A percentile compares a stretch with the other conserved stretches of the same genome.
Conservation (phyloP, 2,888 invertebrate species). For the Melieria picta region DNA sequence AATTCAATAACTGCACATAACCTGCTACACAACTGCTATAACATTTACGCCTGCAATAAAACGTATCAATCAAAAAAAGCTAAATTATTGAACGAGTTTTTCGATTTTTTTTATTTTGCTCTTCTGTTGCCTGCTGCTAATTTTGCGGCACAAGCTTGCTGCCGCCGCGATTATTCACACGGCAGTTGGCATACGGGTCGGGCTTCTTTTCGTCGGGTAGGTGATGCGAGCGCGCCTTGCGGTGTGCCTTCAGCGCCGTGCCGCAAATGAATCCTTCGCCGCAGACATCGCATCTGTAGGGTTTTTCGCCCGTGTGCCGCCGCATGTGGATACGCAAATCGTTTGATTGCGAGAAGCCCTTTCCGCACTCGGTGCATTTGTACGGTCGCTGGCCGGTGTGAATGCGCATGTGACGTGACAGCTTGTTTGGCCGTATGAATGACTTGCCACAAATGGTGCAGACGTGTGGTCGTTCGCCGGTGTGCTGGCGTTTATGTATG, state of each 20-base stretch:
- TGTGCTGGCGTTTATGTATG: slow-evolving; percentile 71
- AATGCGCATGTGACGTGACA: slow-evolving; percentile 72
- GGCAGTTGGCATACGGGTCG: slow-evolving; percentile 58
- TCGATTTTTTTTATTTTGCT: too few relatives aligned
- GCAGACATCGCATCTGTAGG: slow-evolving; percentile 74
- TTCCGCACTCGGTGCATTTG: slow-evolving; percentile 68
- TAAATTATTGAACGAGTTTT: too few relatives aligned
- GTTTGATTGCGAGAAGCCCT: slow-evolving; percentile 75
- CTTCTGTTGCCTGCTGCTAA: too few relatives aligned
- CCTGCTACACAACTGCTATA: too few relatives aligned
- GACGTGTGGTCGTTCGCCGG: slow-evolving; percentile 71
- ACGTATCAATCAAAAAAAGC: too few relatives aligned
- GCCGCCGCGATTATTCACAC: slow-evolving; percentile 47
- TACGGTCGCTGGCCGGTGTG: slow-evolving; percentile 70
- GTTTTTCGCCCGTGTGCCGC: slow-evolving; percentile 75
- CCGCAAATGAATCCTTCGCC: slow-evolving; percentile 77
- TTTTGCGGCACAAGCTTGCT: too few relatives aligned
- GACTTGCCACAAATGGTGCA: slow-evolving; percentile 64
- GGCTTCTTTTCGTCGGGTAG: slow-evolving; percentile 44
- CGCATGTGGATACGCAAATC: slow-evolving; percentile 77
- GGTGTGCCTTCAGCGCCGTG: slow-evolving; percentile 72
- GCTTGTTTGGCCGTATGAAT: slow-evolving; percentile 71
- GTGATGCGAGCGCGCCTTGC: slow-evolving; percentile 72
- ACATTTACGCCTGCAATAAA: too few relatives aligned
- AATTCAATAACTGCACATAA: too few relatives aligned